Base-by-base conservation (phyloP, 2,113 vertebrate species). In the Callithrix jacchus region DNA sequence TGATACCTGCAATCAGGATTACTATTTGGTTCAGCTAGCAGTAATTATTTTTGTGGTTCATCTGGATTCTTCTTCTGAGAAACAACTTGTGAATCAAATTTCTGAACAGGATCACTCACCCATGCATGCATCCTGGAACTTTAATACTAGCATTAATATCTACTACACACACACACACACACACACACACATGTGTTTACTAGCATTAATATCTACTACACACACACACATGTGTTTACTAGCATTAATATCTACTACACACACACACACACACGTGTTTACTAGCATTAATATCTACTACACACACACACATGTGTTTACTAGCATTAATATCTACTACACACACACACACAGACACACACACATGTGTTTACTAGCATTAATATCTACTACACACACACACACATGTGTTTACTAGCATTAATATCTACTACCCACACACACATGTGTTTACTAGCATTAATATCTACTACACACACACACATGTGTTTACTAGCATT, bases 201-300 rank as follows among this genome's bases (percentile, higher is more conserved):
- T n/a, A n/a, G n/a, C n/a, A n/a, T n/a, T n/a, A n/a, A n/a, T n/a
- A n/a, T n/a, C n/a, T n/a, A n/a, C n/a, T n/a, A 70, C 20, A 76
- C 35, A 54, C 45, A 74, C n/a, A 74, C 11, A 35, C 2, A 35
- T 18, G 18, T 27, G 18, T 27, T 73, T 40, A 73, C 11, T 13
- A n/a, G n/a, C n/a, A n/a, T n/a, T n/a, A 81, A 74, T 45, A 47
- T 74, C 20, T 40, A 20, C 23, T 35, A n/a, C n/a, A n/a, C n/a
- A n/a, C n/a, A 80, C 9, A 0, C 6, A 18, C 6, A 40, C 52
- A 37, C 2, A n/a, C n/a, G n/a, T n/a, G n/a, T n/a, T n/a, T n/a
- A n/a, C n/a, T n/a, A n/a, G n/a, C n/a, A n/a, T n/a, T n/a, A n/a
- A n/a, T n/a, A n/a, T n/a, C n/a, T n/a, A n/a, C n/a, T n/a, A 70